Conservation (phyloP, 1,140 invertebrate species). For the Magallana ariakensis region DNA sequence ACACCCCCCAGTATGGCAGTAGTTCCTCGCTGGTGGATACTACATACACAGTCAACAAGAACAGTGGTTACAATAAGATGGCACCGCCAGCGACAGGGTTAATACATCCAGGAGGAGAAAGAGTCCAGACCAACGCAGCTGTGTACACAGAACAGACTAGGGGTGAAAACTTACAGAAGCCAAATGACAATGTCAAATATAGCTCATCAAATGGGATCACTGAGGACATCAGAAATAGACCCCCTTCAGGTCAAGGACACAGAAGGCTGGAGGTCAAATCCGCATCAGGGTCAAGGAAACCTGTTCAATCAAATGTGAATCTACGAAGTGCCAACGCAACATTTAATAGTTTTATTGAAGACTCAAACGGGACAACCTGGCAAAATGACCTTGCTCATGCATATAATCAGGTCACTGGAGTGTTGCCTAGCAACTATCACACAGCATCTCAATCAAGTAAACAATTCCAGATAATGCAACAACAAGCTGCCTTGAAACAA, state of each 20-base stretch:
- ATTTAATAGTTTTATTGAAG: slow-evolving; percentile 74
- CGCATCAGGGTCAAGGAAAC: slow-evolving; percentile 48
- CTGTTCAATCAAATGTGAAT: slow-evolving; percentile 64
- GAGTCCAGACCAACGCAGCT: slow-evolving; percentile 28
- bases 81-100: not conserved
- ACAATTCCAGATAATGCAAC: slow-evolving; percentile 72
- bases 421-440: slow-evolving; percentile 69
- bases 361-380: slow-evolving; percentile 61
- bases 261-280: slow-evolving; percentile 47
- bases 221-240: slow-evolving; percentile 51
- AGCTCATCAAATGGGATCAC: slow-evolving; percentile 57
- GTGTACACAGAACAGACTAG: slow-evolving; percentile 45
- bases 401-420: slow-evolving; percentile 74
- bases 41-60: slow-evolving; percentile 35
- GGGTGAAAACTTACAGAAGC: slow-evolving; percentile 37
- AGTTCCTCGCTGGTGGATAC: slow-evolving; percentile 42
- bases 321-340: slow-evolving; percentile 72
- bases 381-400: slow-evolving; percentile 69
- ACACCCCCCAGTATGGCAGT: slow-evolving; percentile 42
- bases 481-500: slow-evolving; percentile 66
- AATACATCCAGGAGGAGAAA: not conserved
- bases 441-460: slow-evolving; percentile 69
- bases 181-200: slow-evolving; percentile 40
- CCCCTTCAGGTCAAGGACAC: slow-evolving; percentile 53
- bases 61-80: slow-evolving; percentile 9